A percentile compares a stretch with the other conserved stretches of the same genome.
These are phyloP conservation scores for Eristalis tenax DNA, from an alignment of 2,888 invertebrate species.

Conservation along the genomic window DNA sequence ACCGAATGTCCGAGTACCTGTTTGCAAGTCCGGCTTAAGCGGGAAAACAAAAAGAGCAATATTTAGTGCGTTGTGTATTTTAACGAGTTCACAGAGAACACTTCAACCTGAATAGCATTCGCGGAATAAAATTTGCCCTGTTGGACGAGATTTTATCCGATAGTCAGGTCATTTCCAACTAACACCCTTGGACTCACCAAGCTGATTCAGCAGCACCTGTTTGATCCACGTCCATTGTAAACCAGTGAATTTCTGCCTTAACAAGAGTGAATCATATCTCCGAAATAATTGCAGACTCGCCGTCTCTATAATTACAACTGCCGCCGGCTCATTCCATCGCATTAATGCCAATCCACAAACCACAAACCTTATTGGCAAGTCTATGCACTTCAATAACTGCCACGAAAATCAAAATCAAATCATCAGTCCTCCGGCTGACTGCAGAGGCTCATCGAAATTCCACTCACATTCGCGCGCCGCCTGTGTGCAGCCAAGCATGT, in stretches of 20 bases:
- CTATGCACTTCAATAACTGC: neutral
- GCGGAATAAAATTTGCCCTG: neutral
- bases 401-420: neutral
- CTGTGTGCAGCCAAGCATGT: neutral
- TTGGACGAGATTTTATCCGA: neutral
- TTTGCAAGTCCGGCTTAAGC: neutral
- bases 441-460: neutral
- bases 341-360: neutral
- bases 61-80: neutral
- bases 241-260: neutral
- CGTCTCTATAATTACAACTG: neutral
- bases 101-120: neutral
- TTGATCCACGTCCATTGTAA: neutral
- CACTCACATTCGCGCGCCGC: neutral
- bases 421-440: neutral
- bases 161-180: neutral
- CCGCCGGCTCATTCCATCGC: neutral
- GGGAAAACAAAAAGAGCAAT: neutral
- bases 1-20: no score
- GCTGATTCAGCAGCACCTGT: neutral
- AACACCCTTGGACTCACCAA: neutral
- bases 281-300: neutral
- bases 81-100: neutral
- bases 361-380: neutral
- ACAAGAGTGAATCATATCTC: neutral